phyloP scores from a whole-genome alignment of 2,888 invertebrate genomes.

The Amphiduros pacificus region DNA sequence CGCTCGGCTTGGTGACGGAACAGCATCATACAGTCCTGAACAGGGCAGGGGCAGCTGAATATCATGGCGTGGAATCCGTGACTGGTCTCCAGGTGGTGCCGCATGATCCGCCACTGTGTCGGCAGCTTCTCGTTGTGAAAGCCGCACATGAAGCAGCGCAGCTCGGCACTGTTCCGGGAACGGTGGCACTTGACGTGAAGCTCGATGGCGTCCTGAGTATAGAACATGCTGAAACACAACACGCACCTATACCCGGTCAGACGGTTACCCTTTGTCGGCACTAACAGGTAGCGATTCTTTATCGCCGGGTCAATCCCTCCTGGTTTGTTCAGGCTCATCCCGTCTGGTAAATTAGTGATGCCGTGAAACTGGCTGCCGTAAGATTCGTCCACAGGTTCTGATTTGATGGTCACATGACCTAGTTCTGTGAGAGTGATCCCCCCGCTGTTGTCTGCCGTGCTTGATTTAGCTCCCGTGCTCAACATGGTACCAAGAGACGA shows the following conservation, averaged over 20 bases:
- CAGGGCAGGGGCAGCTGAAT: slow-evolving; percentile 15
- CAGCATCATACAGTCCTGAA: slow-evolving; percentile 1
- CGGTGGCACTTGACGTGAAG: slow-evolving; percentile 13
- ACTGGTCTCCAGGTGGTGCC: slow-evolving; percentile 6
- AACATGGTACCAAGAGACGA: too few species aligned
- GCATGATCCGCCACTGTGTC: slow-evolving; percentile 18
- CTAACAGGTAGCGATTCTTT: too few species aligned
- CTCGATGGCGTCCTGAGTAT: slow-evolving; percentile 9
- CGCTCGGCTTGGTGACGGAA: slow-evolving; percentile 8
- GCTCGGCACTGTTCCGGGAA: background rate
- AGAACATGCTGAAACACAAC: slow-evolving; percentile 11
- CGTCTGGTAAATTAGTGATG: too few species aligned
- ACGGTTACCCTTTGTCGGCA: too few species aligned
- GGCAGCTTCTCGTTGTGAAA: slow-evolving; percentile 11
- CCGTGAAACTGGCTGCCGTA: too few species aligned
- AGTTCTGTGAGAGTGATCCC: too few species aligned
- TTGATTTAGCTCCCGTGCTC: too few species aligned
- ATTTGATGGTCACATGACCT: too few species aligned
- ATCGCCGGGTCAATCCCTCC: too few species aligned
- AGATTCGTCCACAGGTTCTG: too few species aligned
- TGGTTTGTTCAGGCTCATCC: too few species aligned
- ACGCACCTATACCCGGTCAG: slow-evolving; percentile 10
- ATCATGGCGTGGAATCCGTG: slow-evolving; percentile 8
- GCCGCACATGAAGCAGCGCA: slow-evolving; percentile 13
- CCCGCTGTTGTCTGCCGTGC: too few species aligned